A percentile compares a stretch with the other conserved stretches of the same genome.
Conservation (phyloP, 2,113 vertebrate genomes). For the Microcebus lehilahytsara region DNA sequence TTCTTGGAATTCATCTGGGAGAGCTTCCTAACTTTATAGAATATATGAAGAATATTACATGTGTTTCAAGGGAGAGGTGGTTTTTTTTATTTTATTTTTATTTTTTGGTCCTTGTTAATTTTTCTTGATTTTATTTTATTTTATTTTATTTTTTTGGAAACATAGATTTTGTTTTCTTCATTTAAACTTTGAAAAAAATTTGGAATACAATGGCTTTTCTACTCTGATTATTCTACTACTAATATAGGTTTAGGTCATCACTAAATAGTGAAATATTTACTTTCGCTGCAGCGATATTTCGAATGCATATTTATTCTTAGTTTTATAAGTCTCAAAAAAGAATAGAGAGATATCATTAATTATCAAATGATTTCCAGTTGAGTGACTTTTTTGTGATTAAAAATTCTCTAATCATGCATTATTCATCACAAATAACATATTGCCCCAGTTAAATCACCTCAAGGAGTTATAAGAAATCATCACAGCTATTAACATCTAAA, state of each 20-base stretch:
- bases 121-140: background rate
- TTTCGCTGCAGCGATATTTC: background rate
- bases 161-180: background rate
- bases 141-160: background rate
- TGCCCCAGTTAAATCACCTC: slow-evolving; percentile 12
- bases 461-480: slow-evolving; percentile 11
- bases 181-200: background rate
- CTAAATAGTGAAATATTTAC: background rate
- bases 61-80: background rate
- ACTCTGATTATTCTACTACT: background rate
- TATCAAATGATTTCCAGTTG: slow-evolving; percentile 42
- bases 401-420: slow-evolving; percentile 35
- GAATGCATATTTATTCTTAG: background rate
- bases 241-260: background rate
- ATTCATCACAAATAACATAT: slow-evolving; percentile 43
- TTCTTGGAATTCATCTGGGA: background rate
- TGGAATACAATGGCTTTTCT: background rate
- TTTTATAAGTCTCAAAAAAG: background rate
- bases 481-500: slow-evolving; percentile 24
- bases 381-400: slow-evolving; percentile 51
- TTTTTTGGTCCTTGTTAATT: background rate
- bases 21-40: background rate
- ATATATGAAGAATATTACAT: background rate
- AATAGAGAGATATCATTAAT: slow-evolving; percentile 18
- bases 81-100: background rate